A percentile compares a stretch with the other conserved stretches of the same genome.
phyloP scores from a whole-genome alignment of 2,797 vertebrate species.

The Ctenosaura bakeri region DNA sequence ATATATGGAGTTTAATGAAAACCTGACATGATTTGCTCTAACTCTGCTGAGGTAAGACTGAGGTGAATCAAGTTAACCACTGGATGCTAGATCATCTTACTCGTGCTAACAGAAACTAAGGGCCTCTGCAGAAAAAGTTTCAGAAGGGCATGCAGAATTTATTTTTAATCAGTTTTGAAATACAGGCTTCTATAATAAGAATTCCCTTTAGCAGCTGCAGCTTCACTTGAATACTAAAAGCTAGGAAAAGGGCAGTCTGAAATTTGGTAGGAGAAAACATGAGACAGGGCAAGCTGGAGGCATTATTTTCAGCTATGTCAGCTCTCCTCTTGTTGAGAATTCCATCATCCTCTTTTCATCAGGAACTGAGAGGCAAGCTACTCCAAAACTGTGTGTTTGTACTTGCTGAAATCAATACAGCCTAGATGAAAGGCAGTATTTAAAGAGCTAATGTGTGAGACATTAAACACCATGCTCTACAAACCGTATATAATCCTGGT shows the following conservation, averaged over 20 bases:
- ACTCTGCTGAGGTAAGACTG: conserved; percentile 66
- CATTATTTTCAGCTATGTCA: conserved; percentile 50
- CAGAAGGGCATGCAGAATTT: conserved; percentile 73
- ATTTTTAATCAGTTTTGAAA: conserved; percentile 77
- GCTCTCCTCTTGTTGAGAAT: conserved; percentile 62
- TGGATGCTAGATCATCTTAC: conserved; percentile 75
- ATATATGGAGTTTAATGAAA: conserved; percentile 70
- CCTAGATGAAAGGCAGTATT: conserved; percentile 62
- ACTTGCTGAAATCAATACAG: conserved; percentile 61
- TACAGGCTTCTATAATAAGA: conserved; percentile 70
- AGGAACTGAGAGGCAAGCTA: conserved; percentile 51
- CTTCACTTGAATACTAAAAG: conserved; percentile 65
- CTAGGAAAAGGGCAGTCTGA: conserved; percentile 14
- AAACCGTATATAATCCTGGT: conserved; percentile 62
- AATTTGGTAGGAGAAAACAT: conserved; percentile 62
- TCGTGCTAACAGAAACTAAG: conserved; percentile 64
- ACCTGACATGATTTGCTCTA: conserved; percentile 64
- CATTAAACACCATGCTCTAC: conserved; percentile 67
- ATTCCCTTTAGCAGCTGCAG: conserved; percentile 59
- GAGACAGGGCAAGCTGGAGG: conserved; percentile 51
- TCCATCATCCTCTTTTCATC: conserved; percentile 65
- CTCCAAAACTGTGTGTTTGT: conserved; percentile 24
- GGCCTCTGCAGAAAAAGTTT: conserved; percentile 69
- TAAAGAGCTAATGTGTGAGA: conserved; percentile 70
- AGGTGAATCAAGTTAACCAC: conserved; percentile 67